Percentiles rank a stretch among this genome's conserved stretches.
Evolutionary conservation across 1,140 invertebrate genomes (phyloP).

Genomic region (Berghia stephanieae): DNA sequence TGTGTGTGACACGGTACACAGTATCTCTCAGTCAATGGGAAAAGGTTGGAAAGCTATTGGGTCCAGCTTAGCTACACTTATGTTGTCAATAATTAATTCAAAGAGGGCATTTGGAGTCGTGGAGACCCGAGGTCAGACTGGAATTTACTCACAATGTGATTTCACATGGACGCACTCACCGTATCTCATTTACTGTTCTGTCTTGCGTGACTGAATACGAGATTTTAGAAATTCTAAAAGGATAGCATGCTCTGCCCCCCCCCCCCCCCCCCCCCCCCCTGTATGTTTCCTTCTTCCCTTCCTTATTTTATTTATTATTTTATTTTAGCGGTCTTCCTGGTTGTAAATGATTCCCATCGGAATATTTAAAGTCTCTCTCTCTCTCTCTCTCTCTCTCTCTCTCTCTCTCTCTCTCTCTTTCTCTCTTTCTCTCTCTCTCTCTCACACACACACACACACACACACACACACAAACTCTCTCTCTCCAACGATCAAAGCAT

Average conservation of each 20-base stretch:
- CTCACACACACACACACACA: slow-evolving; percentile 8
- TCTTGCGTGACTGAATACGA: background rate
- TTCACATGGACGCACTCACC: no score
- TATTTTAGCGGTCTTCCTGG: background rate
- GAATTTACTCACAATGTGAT: no score
- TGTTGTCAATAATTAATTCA: no score
- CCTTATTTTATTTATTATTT: background rate
- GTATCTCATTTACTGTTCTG: no score
- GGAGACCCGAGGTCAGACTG: no score
- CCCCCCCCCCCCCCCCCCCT: background rate
- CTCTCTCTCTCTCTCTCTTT: slow-evolving; percentile 10
- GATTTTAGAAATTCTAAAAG: background rate
- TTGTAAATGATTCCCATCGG: background rate
- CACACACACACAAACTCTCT: slow-evolving; percentile 27
- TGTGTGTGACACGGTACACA: no score
- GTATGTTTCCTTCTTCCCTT: slow-evolving; percentile 11
- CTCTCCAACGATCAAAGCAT: no score
- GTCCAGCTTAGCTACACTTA: no score
- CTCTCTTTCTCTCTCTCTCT: slow-evolving; percentile 1
- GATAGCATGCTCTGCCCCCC: background rate
- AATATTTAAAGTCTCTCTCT: no score
- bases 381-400: slow-evolving; percentile 29
- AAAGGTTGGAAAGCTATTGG: no score
- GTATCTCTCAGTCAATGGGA: no score
- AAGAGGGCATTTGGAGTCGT: no score